These are phyloP conservation scores for Sinosuthora webbiana DNA, from an alignment of 2,113 vertebrate genomes.

Conservation along the genomic window DNA sequence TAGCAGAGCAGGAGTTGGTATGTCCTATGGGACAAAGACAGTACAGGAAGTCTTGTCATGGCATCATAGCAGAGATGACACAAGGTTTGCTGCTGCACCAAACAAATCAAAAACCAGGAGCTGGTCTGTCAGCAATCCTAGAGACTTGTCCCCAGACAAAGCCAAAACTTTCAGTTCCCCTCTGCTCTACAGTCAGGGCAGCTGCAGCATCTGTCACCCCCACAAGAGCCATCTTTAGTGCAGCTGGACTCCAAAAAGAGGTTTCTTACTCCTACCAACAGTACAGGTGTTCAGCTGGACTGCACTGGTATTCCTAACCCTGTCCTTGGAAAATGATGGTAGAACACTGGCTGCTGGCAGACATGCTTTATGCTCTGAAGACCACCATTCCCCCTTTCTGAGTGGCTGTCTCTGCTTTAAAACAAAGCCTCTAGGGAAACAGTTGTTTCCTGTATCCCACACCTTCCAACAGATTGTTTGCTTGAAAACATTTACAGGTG, in stretches of 20 bases:
- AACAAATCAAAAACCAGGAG: not conserved
- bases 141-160: accelerated
- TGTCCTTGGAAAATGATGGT: not conserved
- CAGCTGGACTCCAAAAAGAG: not conserved
- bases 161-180: not conserved
- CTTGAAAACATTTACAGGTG: not conserved
- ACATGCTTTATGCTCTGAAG: not conserved
- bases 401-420: not conserved
- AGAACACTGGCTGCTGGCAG: not conserved
- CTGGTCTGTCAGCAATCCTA: not conserved
- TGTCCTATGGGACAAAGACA: not conserved
- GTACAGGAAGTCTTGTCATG: not conserved
- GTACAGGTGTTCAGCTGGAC: not conserved
- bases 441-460: not conserved
- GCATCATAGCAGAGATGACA: not conserved
- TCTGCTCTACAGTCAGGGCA: not conserved
- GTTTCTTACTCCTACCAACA: not conserved
- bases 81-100: not conserved
- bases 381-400: too few relatives aligned
- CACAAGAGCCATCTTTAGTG: accelerated
- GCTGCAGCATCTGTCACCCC: not conserved
- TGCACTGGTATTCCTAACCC: not conserved
- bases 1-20: not conserved
- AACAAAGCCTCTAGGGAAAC: not conserved
- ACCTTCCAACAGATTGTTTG: not conserved